Conservation (phyloP, 2,797 vertebrate species). For the Tadarida brasiliensis region DNA sequence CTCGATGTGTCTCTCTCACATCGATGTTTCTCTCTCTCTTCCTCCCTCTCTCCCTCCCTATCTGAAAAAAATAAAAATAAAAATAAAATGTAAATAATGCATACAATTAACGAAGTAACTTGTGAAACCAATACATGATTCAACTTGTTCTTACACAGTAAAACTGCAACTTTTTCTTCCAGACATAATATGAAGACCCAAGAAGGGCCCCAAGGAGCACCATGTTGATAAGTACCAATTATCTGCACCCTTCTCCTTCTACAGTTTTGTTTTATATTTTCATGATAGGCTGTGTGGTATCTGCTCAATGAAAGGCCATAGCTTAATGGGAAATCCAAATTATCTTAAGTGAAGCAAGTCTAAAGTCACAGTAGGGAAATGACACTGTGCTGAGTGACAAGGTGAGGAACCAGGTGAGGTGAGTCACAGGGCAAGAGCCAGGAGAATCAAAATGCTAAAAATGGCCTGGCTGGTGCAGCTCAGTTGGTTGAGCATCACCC, state of each 20-base stretch:
- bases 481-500: too few relatives aligned
- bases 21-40: too few relatives aligned
- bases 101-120: not conserved
- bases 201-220: not conserved
- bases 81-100: not conserved
- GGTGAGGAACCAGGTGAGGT: not conserved
- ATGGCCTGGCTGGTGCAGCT: too few relatives aligned
- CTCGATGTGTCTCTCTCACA: too few relatives aligned
- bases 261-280: not conserved
- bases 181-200: not conserved
- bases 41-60: too few relatives aligned
- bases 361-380: not conserved
- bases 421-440: not conserved
- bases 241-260: not conserved
- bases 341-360: not conserved
- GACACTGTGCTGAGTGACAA: not conserved
- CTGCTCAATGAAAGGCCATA: not conserved
- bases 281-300: not conserved
- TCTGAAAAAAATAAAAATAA: too few relatives aligned
- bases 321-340: not conserved
- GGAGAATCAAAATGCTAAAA: not conserved
- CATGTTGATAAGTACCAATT: not conserved
- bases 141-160: not conserved
- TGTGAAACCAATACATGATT: not conserved
- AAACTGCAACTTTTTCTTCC: not conserved